Evolutionary conservation across 2,113 vertebrate genomes (phyloP), one percentile per base, ranked within the genome.

Genomic region (Morone chrysops): DNA sequence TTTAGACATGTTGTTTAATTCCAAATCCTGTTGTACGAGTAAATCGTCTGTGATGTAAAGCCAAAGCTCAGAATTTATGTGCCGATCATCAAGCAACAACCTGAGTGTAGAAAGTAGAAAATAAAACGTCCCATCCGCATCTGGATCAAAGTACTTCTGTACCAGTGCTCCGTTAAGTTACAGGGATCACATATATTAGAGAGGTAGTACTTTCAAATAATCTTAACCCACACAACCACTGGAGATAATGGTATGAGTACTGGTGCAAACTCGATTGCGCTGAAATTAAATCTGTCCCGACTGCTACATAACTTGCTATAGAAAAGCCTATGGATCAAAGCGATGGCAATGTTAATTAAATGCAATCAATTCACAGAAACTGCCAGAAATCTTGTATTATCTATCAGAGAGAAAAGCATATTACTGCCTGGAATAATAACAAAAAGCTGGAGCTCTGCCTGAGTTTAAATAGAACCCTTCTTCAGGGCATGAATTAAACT

Each of bases 401-500:
- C 85, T 75, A 36, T 50, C 54, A 72, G 51, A 70, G 40, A 84
- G 57, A 48, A 40, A 81, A 45, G 70, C 74, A 69, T 38, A 77
- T 66, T 70, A 53, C 66, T 17, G 78, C 8, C 31, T 78, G 84
- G 75, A 84, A 80, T 83, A 84, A 82, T 71, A 59, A 76, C n/a
- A 72, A 16, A 81, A 77, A 69, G 68, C 75, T 48, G 63, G 59
- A 68, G 66, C 62, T 40, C 10, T 43, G 68, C 53, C 75, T 7
- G 43, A 61, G 48, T 86, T 85, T 54, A 65, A 70, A 80, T 4
- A 51, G 22, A 75, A 43, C 62, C 59, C 79, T 81, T 82, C 86
- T 60, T 84, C 78, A 80, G 59, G 51, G 25, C 76, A 57, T 12
- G 13, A 70, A 83, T 90, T 86, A 63, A 75, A 90, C 70, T 91